Evolutionary conservation across 2,113 vertebrate genomes (phyloP), one percentile per base, ranked within the genome.

Genomic region (Cephalopterus ornatus): DNA sequence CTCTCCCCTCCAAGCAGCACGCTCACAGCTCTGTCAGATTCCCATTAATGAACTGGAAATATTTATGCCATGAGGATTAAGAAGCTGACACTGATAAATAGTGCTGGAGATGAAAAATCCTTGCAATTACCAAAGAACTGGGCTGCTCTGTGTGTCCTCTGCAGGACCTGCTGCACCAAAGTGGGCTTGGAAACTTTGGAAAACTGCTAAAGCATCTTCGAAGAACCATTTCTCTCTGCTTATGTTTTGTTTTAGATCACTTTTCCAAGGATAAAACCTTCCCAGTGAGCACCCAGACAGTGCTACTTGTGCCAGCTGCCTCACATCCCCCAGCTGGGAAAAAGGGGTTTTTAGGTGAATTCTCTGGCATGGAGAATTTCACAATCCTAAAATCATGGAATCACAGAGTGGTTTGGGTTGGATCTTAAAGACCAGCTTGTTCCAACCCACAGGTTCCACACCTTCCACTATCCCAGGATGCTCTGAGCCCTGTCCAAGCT

Each of bases 251-350:
- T 85, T 83, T n/a, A 0, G 27, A 1, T 3, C 32, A 27, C 8
- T 76, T 95, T 90, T 72, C 44, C 58, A 15, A 55, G 44, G 47
- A 11, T n/a, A 49, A 80, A 66, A 8, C 11, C 49, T 22, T 24
- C 1, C n/a, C 20, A 9, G 13, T 4, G 61, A 71, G 33, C 5
- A 3, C 6, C 8, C 3, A 5, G 12, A 8, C 11, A 2, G 8
- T 0, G 20, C 1, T 11, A 5, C 12, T 37, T 18, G 24, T 46
- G 18, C 5, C 20, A 8, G 14, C n/a, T 71, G 58, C 19, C 52
- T 58, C 8, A 1, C 17, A 22, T 44, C 14, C 19, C 12, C n/a
- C 42, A 42, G 17, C 8, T 61, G 75, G 67, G 16, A 79, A 87
- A 62, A 1, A 14, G 5, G 21, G 4, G 1, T 65, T 80, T 61